These are phyloP conservation scores for Chiloscyllium punctatum DNA, from an alignment of 2,797 vertebrate species.

Conservation along the genomic window DNA sequence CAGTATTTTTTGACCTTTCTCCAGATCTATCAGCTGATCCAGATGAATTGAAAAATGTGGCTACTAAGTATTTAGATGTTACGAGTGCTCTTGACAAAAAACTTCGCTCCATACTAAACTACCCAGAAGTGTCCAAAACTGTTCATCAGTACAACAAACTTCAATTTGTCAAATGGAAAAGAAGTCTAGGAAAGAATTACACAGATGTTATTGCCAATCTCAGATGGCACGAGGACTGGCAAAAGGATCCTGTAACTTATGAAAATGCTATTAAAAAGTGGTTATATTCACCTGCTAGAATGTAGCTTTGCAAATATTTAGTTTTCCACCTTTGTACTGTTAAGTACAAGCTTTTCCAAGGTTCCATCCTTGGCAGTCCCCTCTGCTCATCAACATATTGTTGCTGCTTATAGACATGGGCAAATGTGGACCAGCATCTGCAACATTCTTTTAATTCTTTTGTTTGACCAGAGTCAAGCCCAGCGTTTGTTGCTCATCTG, in stretches of 20 bases:
- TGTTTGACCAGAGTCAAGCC: not conserved
- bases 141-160: constrained; percentile 84
- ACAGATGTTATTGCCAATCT: constrained; percentile 75
- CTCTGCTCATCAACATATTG: not conserved
- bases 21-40: constrained; percentile 77
- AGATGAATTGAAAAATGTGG: constrained; percentile 77
- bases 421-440: not conserved
- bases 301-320: not conserved
- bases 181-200: constrained; percentile 73
- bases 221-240: constrained; percentile 87
- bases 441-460: not conserved
- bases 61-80: constrained; percentile 59
- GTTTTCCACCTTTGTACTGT: not conserved
- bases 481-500: too few species aligned
- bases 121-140: constrained; percentile 69
- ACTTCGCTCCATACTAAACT: constrained; percentile 71
- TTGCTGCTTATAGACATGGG: not conserved
- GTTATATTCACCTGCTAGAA: constrained; percentile 53
- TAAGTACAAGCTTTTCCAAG: not conserved
- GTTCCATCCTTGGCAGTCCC: not conserved
- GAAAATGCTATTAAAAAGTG: constrained; percentile 73
- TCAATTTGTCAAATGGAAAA: constrained; percentile 73
- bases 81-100: constrained; percentile 65
- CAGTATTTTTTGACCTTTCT: constrained; percentile 43
- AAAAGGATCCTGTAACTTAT: constrained; percentile 61